Evolutionary conservation across 2,888 invertebrate genomes (phyloP), one percentile per base, ranked within the genome.

Genomic region (Blastobasis lacticolella): DNA sequence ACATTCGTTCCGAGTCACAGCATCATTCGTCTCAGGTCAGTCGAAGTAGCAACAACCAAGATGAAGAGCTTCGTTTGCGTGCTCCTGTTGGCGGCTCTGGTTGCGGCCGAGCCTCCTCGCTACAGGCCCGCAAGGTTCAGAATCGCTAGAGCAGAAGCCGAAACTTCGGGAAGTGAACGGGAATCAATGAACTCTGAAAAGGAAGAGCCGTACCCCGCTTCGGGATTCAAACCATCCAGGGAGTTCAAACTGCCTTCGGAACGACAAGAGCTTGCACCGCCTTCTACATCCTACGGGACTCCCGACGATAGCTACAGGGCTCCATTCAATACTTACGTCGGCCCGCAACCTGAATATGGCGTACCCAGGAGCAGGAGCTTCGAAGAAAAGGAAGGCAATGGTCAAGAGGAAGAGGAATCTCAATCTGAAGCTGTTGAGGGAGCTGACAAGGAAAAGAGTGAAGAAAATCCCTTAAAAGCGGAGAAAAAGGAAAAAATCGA

Each of bases 251-350:
- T 88, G 6, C 88, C 88, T 10, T 23, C 23, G 23, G 56, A 75
- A 10, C 78, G 80, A 9, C 76, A 84, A 50, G 75, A 80, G 60
- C 58, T 63, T 0, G 58, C 65, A 10, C 84, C 83, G 6, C 86
- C 84, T 0, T 64, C 79, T 0, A 76, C 82, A 0, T 74, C 77
- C 2, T 87, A 86, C 48, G 85, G 87, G 7, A 64, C 79, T 4
- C 85, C 87, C 5, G 81, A 79, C 10, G 71, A 78, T 50, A 83
- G 81, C 57, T 88, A 86, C 55, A 80, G 78, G 36, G 82, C 83
- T 23, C 88, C 88, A 1, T 67, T 83, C 6, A 75, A 75, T 50
- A 79, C 76, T 5, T 81, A 80, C 60, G 62, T 71, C 0, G 75
- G 73, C 23, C 87, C 87, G 10, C 71, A 78, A 58, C 51, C 57